phyloP scores from a whole-genome alignment of 2,888 invertebrate genomes.

The Acleris literana region DNA sequence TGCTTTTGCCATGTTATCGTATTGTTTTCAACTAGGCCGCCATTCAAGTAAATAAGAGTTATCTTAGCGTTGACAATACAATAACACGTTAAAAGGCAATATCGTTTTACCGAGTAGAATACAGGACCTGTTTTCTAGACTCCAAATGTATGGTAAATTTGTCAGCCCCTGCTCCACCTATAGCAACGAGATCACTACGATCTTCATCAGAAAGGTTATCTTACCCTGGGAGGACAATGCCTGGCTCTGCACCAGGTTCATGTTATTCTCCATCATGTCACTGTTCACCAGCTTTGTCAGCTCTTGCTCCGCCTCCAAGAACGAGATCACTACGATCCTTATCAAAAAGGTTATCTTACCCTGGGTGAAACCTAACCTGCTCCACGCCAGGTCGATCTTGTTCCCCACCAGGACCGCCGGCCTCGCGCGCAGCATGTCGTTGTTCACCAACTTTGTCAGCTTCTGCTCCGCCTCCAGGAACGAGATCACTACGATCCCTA shows the following conservation, averaged over 20 bases:
- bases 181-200: neutral
- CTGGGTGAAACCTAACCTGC: slow-evolving; percentile 94
- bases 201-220: neutral
- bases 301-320: slow-evolving; percentile 87
- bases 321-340: neutral
- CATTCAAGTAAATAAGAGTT: no score
- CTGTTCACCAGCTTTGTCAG: slow-evolving; percentile 90
- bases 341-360: slow-evolving; percentile 78
- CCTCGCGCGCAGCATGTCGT: slow-evolving; percentile 89
- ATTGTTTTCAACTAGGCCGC: no score
- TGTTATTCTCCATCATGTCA: slow-evolving; percentile 96
- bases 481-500: neutral
- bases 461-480: slow-evolving; percentile 86
- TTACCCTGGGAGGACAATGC: slow-evolving; percentile 95
- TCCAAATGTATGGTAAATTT: no score
- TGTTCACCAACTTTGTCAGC: slow-evolving; percentile 89
- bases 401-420: slow-evolving; percentile 95
- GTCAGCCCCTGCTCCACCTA: slow-evolving; percentile 89
- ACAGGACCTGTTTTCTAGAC: no score
- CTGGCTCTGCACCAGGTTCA: slow-evolving; percentile 95
- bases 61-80: no score
- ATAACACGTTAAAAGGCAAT: no score
- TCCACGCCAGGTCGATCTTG: slow-evolving; percentile 96
- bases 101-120: no score
- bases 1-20: no score